phyloP scores from a whole-genome alignment of 2,797 vertebrate species.

The Allobates femoralis region DNA sequence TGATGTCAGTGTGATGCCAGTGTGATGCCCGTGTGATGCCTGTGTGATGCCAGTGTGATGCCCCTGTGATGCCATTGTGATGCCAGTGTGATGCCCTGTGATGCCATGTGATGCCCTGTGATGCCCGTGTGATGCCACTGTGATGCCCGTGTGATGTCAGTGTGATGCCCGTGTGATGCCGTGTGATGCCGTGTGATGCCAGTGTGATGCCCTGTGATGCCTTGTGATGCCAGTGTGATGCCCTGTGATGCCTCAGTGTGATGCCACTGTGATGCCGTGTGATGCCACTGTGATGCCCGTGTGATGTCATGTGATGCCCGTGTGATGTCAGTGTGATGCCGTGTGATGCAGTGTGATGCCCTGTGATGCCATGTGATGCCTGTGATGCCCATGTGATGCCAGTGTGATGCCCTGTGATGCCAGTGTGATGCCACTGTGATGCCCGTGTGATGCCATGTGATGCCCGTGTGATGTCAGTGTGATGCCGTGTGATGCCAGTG shows the following conservation, averaged over 20 bases:
- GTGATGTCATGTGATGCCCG: slow-evolving; percentile 64
- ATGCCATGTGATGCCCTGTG: slow-evolving; percentile 65
- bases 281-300: slow-evolving; percentile 48
- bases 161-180: background rate
- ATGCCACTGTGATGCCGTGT: no score
- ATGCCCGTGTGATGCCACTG: no score
- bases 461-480: no score
- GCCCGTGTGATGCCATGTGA: slow-evolving; percentile 54
- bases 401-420: slow-evolving; percentile 63
- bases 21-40: slow-evolving; percentile 64
- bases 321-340: no score
- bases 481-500: no score
- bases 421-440: slow-evolving; percentile 29
- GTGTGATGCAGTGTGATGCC: slow-evolving; percentile 8
- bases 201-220: slow-evolving; percentile 63
- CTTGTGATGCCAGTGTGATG: background rate
- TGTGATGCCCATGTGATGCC: slow-evolving; percentile 30
- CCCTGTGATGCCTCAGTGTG: no score
- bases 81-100: slow-evolving; percentile 46
- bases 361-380: slow-evolving; percentile 66
- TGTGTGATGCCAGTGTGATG: background rate
- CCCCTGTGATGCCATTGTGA: slow-evolving; percentile 52
- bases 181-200: slow-evolving; percentile 59
- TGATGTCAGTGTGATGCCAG: slow-evolving; percentile 43
- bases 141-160: no score